phyloP scores from a whole-genome alignment of 37 sponge, comb jelly and placozoan genomes.

The Ephydatia muelleri region DNA sequence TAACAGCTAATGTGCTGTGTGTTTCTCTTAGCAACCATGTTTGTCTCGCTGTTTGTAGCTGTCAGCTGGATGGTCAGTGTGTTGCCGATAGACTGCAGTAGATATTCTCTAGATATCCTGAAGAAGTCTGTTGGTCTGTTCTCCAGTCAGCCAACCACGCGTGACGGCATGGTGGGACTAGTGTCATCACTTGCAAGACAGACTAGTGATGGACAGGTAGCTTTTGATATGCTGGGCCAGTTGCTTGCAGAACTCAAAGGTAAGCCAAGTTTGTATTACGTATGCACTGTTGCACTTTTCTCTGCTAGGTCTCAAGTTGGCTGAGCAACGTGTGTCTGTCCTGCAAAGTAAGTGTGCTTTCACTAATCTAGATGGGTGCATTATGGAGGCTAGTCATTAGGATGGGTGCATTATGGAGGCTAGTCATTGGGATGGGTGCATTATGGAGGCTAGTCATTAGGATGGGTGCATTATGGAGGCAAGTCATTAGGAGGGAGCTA shows the following conservation, averaged over 20 bases:
- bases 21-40: background rate
- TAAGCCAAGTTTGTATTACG: background rate
- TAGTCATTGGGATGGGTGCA: background rate
- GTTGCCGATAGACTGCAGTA: conserved; percentile 61
- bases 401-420: conserved; percentile 13
- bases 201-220: conserved; percentile 44
- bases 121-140: conserved; percentile 38
- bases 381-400: too few relatives aligned
- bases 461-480: conserved; percentile 13
- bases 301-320: background rate
- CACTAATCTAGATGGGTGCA: too few relatives aligned
- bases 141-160: conserved; percentile 24
- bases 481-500: background rate
- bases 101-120: conserved; percentile 39
- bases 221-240: conserved; percentile 4
- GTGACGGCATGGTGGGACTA: conserved; percentile 18
- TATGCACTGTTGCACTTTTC: background rate
- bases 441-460: too few relatives aligned
- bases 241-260: conserved; percentile 44
- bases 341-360: background rate
- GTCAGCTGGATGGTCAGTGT: conserved; percentile 39
- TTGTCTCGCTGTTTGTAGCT: conserved; percentile 28
- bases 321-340: background rate
- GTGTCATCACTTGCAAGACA: conserved; percentile 44
- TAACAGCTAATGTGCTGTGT: background rate